phyloP scores from a whole-genome alignment of 2,113 vertebrate genomes.

The Xiphophorus maculatus region DNA sequence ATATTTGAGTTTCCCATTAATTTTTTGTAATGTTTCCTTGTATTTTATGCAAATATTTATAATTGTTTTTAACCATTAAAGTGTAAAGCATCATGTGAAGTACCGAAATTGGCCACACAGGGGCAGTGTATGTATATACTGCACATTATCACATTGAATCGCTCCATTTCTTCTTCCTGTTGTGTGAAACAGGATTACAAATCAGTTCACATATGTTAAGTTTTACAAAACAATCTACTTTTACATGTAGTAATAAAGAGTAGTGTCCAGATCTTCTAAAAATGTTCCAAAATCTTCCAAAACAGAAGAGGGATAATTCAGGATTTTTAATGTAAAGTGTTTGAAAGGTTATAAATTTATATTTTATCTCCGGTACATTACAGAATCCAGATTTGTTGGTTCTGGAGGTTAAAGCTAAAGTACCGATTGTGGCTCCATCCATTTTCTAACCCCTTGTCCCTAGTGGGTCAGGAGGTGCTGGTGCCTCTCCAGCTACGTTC shows the following conservation, averaged over 20 bases:
- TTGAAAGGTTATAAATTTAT: neutral
- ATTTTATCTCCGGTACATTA: neutral
- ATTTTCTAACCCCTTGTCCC: no score
- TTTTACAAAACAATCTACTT: no score
- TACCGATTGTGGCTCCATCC: no score
- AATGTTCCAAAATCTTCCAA: neutral
- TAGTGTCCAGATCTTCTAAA: neutral
- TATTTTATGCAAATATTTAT: no score
- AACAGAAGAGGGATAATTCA: neutral
- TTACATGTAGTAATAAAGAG: neutral
- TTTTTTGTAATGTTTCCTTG: no score
- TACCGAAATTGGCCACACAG: conserved; percentile 24
- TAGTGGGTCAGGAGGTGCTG: no score
- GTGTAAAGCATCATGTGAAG: neutral
- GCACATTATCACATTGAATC: neutral
- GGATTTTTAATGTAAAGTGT: no score
- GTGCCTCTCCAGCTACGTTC: no score
- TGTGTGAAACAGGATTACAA: no score
- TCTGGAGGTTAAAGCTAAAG: neutral
- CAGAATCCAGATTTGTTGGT: neutral
- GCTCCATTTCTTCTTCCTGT: no score
- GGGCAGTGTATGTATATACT: conserved; percentile 12
- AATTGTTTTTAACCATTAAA: neutral
- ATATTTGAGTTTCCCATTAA: neutral
- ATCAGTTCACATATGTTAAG: no score